phyloP scores from a whole-genome alignment of 1,140 invertebrate species.

The Drosophila neocordata region DNA sequence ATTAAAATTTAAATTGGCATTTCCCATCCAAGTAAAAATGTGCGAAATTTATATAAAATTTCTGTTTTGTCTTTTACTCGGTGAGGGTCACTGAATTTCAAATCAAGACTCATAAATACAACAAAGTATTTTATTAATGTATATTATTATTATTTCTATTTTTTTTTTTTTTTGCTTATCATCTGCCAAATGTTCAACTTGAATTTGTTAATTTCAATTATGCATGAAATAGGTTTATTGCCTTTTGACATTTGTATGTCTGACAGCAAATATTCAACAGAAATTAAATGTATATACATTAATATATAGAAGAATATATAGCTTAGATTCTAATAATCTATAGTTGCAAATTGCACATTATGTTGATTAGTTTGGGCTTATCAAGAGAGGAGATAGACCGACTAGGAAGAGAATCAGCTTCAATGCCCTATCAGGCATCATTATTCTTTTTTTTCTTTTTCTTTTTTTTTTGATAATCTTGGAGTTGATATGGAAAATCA shows the following conservation, averaged over 20 bases:
- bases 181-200: constrained; percentile 49
- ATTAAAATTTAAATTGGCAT: constrained; percentile 48
- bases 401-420: constrained; percentile 22
- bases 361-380: constrained; percentile 16
- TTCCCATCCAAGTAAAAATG: constrained; percentile 63
- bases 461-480: constrained; percentile 15
- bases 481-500: constrained; percentile 31
- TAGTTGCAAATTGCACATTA: constrained; percentile 3
- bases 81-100: constrained; percentile 38
- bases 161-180: constrained; percentile 29
- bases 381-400: constrained; percentile 3
- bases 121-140: constrained; percentile 59
- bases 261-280: constrained; percentile 31
- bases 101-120: constrained; percentile 50
- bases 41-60: constrained; percentile 51
- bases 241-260: constrained; percentile 66
- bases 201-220: constrained; percentile 79
- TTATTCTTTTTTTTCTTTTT: constrained; percentile 6
- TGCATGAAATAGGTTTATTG: constrained; percentile 74
- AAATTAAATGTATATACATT: not conserved
- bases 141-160: constrained; percentile 21
- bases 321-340: not conserved
- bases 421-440: not conserved
- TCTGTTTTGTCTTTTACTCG: constrained; percentile 45
- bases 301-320: not conserved